Base-by-base conservation (phyloP, 1,140 invertebrate genomes). In the Bombus soroeensis region DNA sequence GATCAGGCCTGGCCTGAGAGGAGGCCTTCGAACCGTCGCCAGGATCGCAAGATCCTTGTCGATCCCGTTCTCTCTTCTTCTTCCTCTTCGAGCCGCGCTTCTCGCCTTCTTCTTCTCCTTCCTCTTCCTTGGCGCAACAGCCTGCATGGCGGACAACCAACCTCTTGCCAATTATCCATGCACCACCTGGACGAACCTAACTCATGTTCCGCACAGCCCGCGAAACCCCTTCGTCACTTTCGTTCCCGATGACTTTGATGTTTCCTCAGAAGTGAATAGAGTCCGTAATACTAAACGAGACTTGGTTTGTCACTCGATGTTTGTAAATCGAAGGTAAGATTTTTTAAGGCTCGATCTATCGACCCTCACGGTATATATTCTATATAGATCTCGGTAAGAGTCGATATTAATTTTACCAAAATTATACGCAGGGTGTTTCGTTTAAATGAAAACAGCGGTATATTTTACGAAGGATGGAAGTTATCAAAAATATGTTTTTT, bases 31-130 rank as follows among this genome's bases (percentile, higher is more conserved):
- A 86, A 84, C 81, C 86, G 76, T 85, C 83, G 86, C 86, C 81
- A 87, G 92, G 88, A 92, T 92, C 90, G 87, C n/a, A 75, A 92
- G 92, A 92, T 92, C 90, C 86, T 92, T 92, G 91, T 92, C 91
- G 90, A 88, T 88, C 86, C 81, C 75, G 72, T 81, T 87, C 87
- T 85, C 88, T 89, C 74, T 71, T 79, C 68, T 66, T 76, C 71
- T 74, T 34, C 41, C 34, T 62, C 68, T 62, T 59, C 59, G 57
- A 53, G 4, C 41, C 25, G 39, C 28, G 32, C 66, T 53, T 83
- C 64, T 62, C 73, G 37, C 12, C 70, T 72, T n/a, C 68, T 68
- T 59, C 70, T n/a, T 71, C 79, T 79, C 32, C 68, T 43, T 79
- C 57, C 68, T 79, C 82, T 32, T 68, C 37, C 28, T 28, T 66